Conservation (phyloP, 2,797 vertebrate genomes). For the Poeciliopsis turneri region DNA sequence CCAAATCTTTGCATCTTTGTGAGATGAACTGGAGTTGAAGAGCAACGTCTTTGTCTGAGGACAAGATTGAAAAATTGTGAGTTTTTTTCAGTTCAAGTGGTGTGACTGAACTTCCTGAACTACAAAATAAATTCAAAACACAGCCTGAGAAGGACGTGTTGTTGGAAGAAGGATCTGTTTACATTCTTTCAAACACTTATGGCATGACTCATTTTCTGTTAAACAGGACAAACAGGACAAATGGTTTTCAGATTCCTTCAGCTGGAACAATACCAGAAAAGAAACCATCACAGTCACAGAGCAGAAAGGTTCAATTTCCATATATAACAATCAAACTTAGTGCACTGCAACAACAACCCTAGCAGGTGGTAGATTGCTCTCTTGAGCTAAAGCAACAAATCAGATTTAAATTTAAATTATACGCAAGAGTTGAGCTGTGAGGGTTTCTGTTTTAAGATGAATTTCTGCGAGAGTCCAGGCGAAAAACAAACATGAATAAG, state of each 20-base stretch:
- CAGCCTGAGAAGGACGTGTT: neutral
- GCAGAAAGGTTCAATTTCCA: constrained; percentile 33
- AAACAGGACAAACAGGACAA: neutral
- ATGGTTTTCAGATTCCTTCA: neutral
- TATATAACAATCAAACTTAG: constrained; percentile 9
- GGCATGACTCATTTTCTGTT: neutral
- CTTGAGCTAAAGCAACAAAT: constrained; percentile 40
- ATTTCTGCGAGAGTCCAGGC: neutral
- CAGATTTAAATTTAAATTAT: constrained; percentile 29
- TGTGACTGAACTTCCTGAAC: neutral
- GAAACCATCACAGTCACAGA: constrained; percentile 1
- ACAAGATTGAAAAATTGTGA: neutral
- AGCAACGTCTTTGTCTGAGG: neutral
- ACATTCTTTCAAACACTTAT: neutral
- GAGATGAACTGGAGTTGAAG: neutral
- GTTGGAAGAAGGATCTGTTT: neutral
- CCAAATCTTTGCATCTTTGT: neutral
- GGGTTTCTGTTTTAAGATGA: constrained; percentile 11
- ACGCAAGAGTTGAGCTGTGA: constrained; percentile 7
- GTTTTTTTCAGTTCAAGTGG: neutral
- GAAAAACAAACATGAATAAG: neutral
- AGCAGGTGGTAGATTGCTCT: constrained; percentile 46
- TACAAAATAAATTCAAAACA: neutral
- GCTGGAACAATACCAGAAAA: neutral
- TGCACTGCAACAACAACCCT: constrained; percentile 29